Evolutionary conservation across 2,113 vertebrate genomes (phyloP).

Genomic region (Tupaia tana): DNA sequence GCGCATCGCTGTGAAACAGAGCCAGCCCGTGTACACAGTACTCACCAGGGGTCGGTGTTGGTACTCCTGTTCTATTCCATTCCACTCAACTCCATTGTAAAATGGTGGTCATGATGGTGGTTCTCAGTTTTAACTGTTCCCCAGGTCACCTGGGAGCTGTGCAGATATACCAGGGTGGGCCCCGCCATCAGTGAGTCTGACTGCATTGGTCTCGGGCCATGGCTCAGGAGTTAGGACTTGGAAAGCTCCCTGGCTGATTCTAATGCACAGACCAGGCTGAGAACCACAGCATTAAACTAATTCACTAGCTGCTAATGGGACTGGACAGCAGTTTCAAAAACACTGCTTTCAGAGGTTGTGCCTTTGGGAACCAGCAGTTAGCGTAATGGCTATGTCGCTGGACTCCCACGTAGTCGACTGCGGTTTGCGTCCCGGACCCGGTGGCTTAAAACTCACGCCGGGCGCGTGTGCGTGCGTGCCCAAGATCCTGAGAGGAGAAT

Average conservation of each 20-base stretch:
- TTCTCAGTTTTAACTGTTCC: neutral
- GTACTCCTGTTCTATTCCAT: neutral
- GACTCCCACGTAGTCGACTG: too few relatives aligned
- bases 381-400: too few relatives aligned
- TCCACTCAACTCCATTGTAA: neutral
- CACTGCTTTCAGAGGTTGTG: neutral
- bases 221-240: constrained; percentile 1
- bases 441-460: too few relatives aligned
- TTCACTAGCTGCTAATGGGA: constrained; percentile 9
- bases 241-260: constrained; percentile 36
- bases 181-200: constrained; percentile 19
- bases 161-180: neutral
- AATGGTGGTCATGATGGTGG: neutral
- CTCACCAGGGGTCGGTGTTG: neutral
- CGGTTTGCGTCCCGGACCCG: too few relatives aligned
- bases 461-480: too few relatives aligned
- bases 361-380: too few relatives aligned
- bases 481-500: too few relatives aligned
- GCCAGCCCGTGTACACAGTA: neutral
- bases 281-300: constrained; percentile 26
- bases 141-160: neutral
- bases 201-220: constrained; percentile 31
- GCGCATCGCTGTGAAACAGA: too few relatives aligned
- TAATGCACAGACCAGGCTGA: neutral
- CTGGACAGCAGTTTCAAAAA: constrained; percentile 42